Conservation (phyloP, 2,113 vertebrate species). For the Capreolus pygargus region DNA sequence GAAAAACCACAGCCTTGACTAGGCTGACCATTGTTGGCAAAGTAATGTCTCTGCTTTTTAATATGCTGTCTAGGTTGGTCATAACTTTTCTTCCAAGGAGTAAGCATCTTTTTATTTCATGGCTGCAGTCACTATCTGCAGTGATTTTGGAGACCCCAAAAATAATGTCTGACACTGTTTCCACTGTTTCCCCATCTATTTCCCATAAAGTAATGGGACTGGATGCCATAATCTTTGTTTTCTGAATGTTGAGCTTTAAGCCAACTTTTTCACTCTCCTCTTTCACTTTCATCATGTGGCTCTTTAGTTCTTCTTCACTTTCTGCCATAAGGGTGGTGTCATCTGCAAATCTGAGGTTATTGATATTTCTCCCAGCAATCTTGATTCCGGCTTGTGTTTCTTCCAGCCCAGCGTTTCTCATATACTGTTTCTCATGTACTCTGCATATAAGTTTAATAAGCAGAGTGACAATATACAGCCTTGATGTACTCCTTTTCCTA, state of each 20-base stretch:
- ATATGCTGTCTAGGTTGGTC: not conserved
- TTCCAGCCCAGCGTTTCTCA: not conserved
- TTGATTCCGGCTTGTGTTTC: not conserved
- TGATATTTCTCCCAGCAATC: not conserved
- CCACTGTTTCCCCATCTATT: not conserved
- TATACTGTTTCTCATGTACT: not conserved
- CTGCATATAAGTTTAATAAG: not conserved
- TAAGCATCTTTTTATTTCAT: not conserved
- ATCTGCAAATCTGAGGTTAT: not conserved
- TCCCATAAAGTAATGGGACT: not conserved
- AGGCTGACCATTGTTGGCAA: not conserved
- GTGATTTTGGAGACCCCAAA: rapidly evolving
- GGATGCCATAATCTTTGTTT: not conserved
- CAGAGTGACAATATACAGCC: not conserved
- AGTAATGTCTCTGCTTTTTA: not conserved
- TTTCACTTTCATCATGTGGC: not conserved
- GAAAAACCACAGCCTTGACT: not conserved
- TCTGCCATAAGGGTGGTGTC: not conserved
- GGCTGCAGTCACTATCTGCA: not conserved
- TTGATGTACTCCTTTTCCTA: not conserved
- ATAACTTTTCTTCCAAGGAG: not conserved
- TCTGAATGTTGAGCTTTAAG: not conserved
- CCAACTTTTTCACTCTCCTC: not conserved
- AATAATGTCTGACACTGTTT: not conserved
- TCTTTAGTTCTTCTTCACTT: not conserved